Evolutionary conservation across 2,888 invertebrate genomes (phyloP).

Genomic region (Cotesia congregata): DNA sequence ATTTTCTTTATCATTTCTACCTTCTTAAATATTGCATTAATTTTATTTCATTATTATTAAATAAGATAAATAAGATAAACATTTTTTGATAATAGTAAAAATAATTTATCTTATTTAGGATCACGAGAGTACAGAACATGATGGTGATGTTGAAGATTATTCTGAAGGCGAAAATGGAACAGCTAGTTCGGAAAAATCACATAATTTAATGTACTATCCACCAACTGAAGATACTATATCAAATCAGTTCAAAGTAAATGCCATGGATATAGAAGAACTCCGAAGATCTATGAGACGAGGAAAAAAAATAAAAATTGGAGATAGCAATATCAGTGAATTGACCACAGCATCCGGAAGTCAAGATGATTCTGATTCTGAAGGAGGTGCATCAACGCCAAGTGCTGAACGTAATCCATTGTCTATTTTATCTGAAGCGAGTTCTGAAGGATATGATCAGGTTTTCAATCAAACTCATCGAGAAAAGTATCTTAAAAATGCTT

Average conservation of each 20-base stretch:
- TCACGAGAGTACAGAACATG: conserved; percentile 82
- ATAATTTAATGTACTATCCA: conserved; percentile 81
- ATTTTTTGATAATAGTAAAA: not conserved
- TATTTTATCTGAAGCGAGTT: conserved; percentile 80
- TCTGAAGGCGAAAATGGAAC: conserved; percentile 78
- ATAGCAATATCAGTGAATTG: conserved; percentile 62
- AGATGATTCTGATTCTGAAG: conserved; percentile 78
- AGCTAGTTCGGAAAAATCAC: conserved; percentile 78
- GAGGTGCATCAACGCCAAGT: conserved; percentile 83
- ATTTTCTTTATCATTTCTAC: conserved; percentile 10
- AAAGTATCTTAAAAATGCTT: conserved; percentile 78
- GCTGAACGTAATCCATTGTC: conserved; percentile 82
- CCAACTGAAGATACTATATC: conserved; percentile 75
- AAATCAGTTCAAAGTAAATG: conserved; percentile 89
- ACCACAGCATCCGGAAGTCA: conserved; percentile 73
- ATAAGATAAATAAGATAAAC: not conserved
- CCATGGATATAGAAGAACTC: conserved; percentile 88
- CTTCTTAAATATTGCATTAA: conserved; percentile 27
- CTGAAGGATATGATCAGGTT: conserved; percentile 76
- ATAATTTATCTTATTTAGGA: conserved; percentile 62
- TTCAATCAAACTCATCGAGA: conserved; percentile 73
- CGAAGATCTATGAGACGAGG: conserved; percentile 72
- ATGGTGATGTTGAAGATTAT: conserved; percentile 89
- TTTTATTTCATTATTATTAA: conserved; percentile 19
- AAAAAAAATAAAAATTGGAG: conserved; percentile 60